These are phyloP conservation scores for Dichetophora obliterata DNA, from an alignment of 2,888 invertebrate genomes.

Conservation along the genomic window DNA sequence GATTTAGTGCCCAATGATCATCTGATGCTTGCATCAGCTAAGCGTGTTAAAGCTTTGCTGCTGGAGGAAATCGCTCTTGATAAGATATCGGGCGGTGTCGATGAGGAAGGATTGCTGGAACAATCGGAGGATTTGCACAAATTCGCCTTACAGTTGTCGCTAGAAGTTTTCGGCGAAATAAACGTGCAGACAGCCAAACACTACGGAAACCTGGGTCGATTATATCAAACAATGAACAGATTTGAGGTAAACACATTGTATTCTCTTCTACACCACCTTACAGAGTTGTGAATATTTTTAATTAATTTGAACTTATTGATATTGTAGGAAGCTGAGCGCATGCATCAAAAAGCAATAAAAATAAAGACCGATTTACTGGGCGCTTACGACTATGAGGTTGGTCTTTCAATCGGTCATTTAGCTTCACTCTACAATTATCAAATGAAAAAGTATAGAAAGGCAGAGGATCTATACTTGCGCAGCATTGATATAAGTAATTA, in stretches of 20 bases:
- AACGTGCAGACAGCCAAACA: conserved; percentile 97
- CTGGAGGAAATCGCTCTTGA: conserved; percentile 94
- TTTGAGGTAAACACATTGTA: conserved; percentile 74
- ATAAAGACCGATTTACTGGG: conserved; percentile 92
- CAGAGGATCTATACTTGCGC: conserved; percentile 87
- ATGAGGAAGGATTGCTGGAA: conserved; percentile 73
- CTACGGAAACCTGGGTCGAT: conserved; percentile 93
- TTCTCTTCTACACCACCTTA: background rate
- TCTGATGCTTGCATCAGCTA: conserved; percentile 88
- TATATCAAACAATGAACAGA: conserved; percentile 94
- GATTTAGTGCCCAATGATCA: conserved; percentile 86
- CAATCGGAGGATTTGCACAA: conserved; percentile 89
- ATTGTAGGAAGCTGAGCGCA: conserved; percentile 85
- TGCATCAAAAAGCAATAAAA: conserved; percentile 93
- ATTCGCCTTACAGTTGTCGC: conserved; percentile 83
- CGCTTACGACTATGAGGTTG: conserved; percentile 90
- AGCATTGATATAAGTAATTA: conserved; percentile 89
- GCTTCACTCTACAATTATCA: conserved; percentile 96
- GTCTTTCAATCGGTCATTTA: conserved; percentile 91
- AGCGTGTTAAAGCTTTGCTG: conserved; percentile 91
- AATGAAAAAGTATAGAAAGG: conserved; percentile 87
- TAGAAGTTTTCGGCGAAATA: conserved; percentile 89
- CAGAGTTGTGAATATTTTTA: background rate
- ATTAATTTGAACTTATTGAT: background rate
- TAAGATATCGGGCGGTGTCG: conserved; percentile 73